phyloP scores from a whole-genome alignment of 2,888 invertebrate species.

The Buathra laborator region DNA sequence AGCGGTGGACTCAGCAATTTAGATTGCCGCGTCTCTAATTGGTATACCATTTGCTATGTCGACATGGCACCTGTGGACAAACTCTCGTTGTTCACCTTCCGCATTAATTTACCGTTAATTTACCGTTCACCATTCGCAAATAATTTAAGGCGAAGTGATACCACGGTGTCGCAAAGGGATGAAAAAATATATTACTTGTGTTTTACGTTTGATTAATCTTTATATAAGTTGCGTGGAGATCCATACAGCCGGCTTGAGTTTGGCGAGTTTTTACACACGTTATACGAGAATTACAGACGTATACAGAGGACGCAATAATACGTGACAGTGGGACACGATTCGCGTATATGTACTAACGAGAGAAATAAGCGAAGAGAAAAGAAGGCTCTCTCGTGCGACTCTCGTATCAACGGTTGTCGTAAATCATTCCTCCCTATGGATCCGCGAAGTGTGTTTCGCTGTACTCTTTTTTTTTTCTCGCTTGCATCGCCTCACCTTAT shows the following conservation, averaged over 20 bases:
- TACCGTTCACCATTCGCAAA: no score
- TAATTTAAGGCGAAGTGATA: no score
- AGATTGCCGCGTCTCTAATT: no score
- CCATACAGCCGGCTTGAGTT: background rate
- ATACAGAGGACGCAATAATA: background rate
- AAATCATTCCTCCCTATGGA: slow-evolving; percentile 58
- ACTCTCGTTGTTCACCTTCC: no score
- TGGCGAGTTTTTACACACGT: background rate
- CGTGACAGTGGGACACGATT: slow-evolving; percentile 37
- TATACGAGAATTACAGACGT: background rate
- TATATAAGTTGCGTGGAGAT: background rate
- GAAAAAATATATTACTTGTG: no score
- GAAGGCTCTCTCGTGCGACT: slow-evolving; percentile 27
- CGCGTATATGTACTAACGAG: slow-evolving; percentile 32
- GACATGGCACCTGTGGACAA: no score
- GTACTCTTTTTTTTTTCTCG: slow-evolving; percentile 19
- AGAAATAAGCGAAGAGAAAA: slow-evolving; percentile 25
- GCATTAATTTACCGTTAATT: no score
- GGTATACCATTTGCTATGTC: no score
- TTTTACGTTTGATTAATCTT: no score
- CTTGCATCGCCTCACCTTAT: slow-evolving; percentile 54
- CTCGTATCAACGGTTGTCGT: slow-evolving; percentile 46
- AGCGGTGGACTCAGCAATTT: no score
- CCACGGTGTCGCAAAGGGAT: no score
- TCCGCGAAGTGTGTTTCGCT: slow-evolving; percentile 30